Percentiles rank a stretch among this genome's conserved stretches.
Evolutionary conservation across 2,888 invertebrate genomes (phyloP).

Genomic region (Stenodema calcarata): DNA sequence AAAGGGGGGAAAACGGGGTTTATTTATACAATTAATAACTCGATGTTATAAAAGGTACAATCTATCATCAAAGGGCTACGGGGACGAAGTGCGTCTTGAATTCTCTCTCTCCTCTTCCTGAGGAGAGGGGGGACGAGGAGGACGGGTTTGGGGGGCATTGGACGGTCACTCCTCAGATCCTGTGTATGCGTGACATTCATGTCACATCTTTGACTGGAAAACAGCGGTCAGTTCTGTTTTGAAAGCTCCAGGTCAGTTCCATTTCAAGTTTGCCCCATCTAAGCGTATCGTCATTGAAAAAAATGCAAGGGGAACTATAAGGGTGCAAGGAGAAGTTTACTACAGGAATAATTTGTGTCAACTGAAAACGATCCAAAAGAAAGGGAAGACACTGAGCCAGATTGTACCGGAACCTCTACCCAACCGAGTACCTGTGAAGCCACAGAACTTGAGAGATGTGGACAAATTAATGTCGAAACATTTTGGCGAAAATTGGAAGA

Average conservation of each 20-base stretch:
- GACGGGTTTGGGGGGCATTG: too few species aligned
- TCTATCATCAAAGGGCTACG: too few species aligned
- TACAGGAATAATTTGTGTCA: slow-evolving; percentile 6
- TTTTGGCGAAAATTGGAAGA: slow-evolving; percentile 13
- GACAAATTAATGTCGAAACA: not conserved
- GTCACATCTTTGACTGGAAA: too few species aligned
- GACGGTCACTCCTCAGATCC: too few species aligned
- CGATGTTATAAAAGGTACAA: too few species aligned
- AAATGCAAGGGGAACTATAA: not conserved
- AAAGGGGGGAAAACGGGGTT: too few species aligned
- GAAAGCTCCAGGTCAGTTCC: not conserved
- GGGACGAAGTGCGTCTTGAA: too few species aligned
- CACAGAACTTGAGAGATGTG: not conserved
- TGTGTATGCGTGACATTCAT: too few species aligned
- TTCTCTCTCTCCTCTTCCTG: too few species aligned
- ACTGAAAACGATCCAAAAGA: not conserved
- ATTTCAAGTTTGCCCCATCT: slow-evolving; percentile 8
- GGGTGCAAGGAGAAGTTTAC: not conserved
- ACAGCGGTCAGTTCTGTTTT: not conserved
- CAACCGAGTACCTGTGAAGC: slow-evolving; percentile 10
- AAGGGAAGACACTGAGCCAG: not conserved
- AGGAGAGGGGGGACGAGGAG: too few species aligned
- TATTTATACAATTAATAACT: too few species aligned
- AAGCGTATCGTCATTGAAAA: slow-evolving; percentile 1
- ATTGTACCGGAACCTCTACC: slow-evolving; percentile 3